Evolutionary conservation across 2,888 invertebrate species (phyloP).

Genomic region (Panopea generosa): DNA sequence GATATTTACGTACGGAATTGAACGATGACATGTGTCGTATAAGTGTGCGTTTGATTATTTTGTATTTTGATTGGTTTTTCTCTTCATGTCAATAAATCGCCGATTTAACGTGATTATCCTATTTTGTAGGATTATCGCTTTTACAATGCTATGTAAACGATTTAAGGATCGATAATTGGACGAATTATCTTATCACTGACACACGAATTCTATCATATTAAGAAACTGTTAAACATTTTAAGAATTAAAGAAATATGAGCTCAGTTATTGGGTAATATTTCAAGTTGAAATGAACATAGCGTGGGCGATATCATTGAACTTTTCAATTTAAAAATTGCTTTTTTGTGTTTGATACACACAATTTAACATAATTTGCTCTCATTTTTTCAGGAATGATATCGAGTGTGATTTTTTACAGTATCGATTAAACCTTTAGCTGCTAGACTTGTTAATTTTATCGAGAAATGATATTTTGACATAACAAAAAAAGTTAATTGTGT

Average conservation of each 20-base stretch:
- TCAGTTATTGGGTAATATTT: constrained; percentile 5
- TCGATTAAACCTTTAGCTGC: too few relatives aligned
- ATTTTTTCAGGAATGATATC: too few relatives aligned
- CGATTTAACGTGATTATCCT: constrained; percentile 34
- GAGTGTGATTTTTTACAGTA: too few relatives aligned
- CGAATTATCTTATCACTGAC: constrained; percentile 16
- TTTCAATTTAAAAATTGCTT: too few relatives aligned
- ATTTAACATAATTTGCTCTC: too few relatives aligned
- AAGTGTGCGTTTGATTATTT: not conserved
- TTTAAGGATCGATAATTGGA: not conserved
- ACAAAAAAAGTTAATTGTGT: too few relatives aligned
- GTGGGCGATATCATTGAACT: not conserved
- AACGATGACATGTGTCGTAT: constrained; percentile 30
- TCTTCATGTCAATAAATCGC: constrained; percentile 14
- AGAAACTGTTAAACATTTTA: too few relatives aligned
- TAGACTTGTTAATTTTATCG: too few relatives aligned
- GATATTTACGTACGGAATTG: constrained; percentile 32
- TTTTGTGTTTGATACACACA: too few relatives aligned
- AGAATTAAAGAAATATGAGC: too few relatives aligned
- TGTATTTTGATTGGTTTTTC: too few relatives aligned
- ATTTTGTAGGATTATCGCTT: not conserved
- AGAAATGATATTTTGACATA: too few relatives aligned
- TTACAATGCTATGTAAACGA: constrained; percentile 5
- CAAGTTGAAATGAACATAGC: not conserved
- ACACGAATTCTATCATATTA: constrained; percentile 15